phyloP scores from a whole-genome alignment of 2,113 vertebrate species.

The Pelvicachromis taeniatus region DNA sequence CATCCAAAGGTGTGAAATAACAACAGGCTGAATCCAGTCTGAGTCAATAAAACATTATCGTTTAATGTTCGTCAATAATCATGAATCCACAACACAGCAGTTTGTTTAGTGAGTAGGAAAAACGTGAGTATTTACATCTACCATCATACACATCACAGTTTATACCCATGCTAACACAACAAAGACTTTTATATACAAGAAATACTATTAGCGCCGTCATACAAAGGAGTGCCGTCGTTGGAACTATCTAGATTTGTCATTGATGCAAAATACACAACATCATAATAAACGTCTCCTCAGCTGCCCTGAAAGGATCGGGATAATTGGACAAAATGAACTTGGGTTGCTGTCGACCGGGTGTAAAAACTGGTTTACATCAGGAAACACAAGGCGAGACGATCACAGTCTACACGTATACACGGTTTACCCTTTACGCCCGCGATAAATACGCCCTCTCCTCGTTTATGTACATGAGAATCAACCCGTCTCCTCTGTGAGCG shows the following conservation, averaged over 20 bases:
- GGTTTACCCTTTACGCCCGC: slow-evolving; percentile 80
- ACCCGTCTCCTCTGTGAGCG: neutral
- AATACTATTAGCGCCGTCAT: slow-evolving; percentile 79
- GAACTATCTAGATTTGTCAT: slow-evolving; percentile 50
- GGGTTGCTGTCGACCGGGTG: slow-evolving; percentile 33
- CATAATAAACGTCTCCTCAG: slow-evolving; percentile 25
- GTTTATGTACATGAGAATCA: slow-evolving; percentile 80
- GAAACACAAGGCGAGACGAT: slow-evolving; percentile 84
- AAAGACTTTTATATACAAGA: slow-evolving; percentile 76
- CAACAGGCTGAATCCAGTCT: neutral
- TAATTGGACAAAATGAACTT: slow-evolving; percentile 42
- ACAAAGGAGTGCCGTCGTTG: slow-evolving; percentile 68
- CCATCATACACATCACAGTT: slow-evolving; percentile 83
- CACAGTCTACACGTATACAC: slow-evolving; percentile 81
- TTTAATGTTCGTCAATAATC: slow-evolving; percentile 75
- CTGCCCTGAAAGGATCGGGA: slow-evolving; percentile 36
- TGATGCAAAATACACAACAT: slow-evolving; percentile 69
- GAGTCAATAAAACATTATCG: neutral
- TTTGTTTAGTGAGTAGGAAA: slow-evolving; percentile 81
- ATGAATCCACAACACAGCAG: slow-evolving; percentile 91
- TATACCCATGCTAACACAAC: slow-evolving; percentile 90
- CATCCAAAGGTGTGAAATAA: neutral
- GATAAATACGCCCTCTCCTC: slow-evolving; percentile 84
- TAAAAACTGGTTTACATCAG: slow-evolving; percentile 86
- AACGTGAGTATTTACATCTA: slow-evolving; percentile 88